Evolutionary conservation across 2,888 invertebrate species (phyloP), one percentile per base, ranked within the genome.

Genomic region (Lasiommata megera): DNA sequence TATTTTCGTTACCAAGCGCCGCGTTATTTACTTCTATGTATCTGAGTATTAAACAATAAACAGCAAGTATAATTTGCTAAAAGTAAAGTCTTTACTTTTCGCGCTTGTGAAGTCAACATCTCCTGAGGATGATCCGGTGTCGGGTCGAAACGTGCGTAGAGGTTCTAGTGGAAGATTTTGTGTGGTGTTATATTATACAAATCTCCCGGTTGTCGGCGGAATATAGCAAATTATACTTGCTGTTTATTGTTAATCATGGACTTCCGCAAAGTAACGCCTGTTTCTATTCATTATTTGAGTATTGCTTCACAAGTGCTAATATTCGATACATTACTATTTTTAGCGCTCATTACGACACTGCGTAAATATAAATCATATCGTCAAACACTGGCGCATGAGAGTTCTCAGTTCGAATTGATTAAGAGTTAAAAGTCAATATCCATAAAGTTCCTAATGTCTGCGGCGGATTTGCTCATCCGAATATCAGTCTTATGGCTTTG

Each of bases 311-410:
- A 59, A 52, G 54, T 56, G 62, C 44, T 56, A 59, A 62, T 54
- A 36, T 59, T 60, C 50, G 51, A 56, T 54, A 61, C 51, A 58
- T 31, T 40, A 60, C 14, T 56, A 56, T 60, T 60, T 61, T 64
- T 60, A 64, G 61, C 58, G 50, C 55, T 62, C 57, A 61, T 65
- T 63, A 60, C 47, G 48, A 54, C 54, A 54, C 36, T 43, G 54
- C 53, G 77, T 80, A 74, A 77, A 61, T 63, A 58, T 63, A 72
- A 64, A 79, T 78, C 63, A 73, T 66, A 67, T 78, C 61, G 59
- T 65, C 76, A 83, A 80, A 84, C 70, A 65, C 38, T 60, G 65
- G 70, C 67, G 74, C 84, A 82, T 85, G 84, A 79, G 83, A 77
- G 68, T 65, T 67, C 66, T 56, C 79, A 68, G 77, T 76, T 82